These are phyloP conservation scores for Oryzaephilus surinamensis DNA, from an alignment of 1,140 invertebrate genomes.

Conservation along the genomic window DNA sequence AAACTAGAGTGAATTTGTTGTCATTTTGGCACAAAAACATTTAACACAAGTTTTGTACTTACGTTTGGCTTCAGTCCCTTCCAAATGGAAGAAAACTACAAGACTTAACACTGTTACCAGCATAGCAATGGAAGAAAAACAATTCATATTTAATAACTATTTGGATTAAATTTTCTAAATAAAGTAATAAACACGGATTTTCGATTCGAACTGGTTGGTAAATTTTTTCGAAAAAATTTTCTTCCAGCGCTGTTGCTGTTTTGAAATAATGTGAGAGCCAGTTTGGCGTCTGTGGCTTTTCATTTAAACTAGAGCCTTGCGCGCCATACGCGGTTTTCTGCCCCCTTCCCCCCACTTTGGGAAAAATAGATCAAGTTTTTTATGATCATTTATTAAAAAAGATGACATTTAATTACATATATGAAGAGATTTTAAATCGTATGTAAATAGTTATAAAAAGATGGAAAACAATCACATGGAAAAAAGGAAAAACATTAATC, in stretches of 20 bases:
- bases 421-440: too few species aligned
- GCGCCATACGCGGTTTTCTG: slow-evolving; percentile 2
- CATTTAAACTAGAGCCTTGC: slow-evolving; percentile 11
- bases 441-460: too few species aligned
- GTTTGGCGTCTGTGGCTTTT: slow-evolving; percentile 15
- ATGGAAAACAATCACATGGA: too few species aligned
- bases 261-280: slow-evolving; percentile 14
- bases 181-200: not conserved
- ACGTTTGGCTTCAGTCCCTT: slow-evolving; percentile 11
- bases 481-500: too few species aligned
- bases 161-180: too few species aligned
- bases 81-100: slow-evolving; percentile 6
- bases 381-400: too few species aligned
- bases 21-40: too few species aligned
- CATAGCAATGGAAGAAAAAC: slow-evolving; percentile 3
- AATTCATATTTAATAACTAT: slow-evolving; percentile 8
- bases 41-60: too few species aligned
- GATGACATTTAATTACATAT: too few species aligned
- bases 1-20: too few species aligned
- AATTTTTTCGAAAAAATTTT: slow-evolving; percentile 6
- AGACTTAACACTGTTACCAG: slow-evolving; percentile 3
- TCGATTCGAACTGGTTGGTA: too few species aligned
- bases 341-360: not conserved
- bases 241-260: slow-evolving; percentile 5
- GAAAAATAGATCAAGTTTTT: too few species aligned